phyloP scores from a whole-genome alignment of 2,797 vertebrate genomes.

The Macroramphosus scolopax region DNA sequence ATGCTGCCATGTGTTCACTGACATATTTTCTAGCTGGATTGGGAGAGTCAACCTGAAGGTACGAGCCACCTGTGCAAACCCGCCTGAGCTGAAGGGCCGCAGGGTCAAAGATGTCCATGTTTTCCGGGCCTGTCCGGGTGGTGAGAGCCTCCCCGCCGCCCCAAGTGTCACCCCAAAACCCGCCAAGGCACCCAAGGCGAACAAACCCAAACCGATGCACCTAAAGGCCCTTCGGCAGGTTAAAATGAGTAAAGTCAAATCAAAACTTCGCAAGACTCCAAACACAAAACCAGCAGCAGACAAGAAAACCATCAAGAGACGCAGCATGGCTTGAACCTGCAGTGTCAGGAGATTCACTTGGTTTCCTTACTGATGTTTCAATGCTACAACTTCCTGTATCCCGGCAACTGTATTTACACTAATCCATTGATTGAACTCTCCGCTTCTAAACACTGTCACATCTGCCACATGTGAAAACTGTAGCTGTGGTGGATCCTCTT shows the following conservation, averaged over 20 bases:
- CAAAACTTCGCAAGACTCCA: constrained; percentile 50
- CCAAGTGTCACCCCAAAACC: constrained; percentile 39
- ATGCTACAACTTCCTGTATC: neutral
- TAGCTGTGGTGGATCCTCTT: constrained; percentile 6
- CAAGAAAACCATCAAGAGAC: constrained; percentile 49
- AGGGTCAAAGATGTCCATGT: constrained; percentile 81
- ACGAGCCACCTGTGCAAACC: constrained; percentile 85
- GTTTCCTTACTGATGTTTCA: neutral
- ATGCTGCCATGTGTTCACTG: neutral
- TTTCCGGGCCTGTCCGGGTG: constrained; percentile 84
- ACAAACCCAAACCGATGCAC: constrained; percentile 67
- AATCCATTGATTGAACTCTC: too few relatives aligned
- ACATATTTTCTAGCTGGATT: constrained; percentile 85
- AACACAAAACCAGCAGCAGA: constrained; percentile 34
- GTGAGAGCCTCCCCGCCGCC: constrained; percentile 56
- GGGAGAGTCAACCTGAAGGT: constrained; percentile 85
- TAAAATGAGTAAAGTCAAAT: constrained; percentile 58
- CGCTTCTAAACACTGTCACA: constrained; percentile 1
- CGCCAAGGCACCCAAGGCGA: constrained; percentile 60
- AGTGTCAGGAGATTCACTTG: neutral
- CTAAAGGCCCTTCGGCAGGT: constrained; percentile 44
- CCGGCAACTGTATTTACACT: too few relatives aligned
- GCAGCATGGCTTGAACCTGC: constrained; percentile 46
- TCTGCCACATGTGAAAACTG: neutral
- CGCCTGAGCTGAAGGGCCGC: constrained; percentile 79